Base-by-base conservation (phyloP, 2,113 vertebrate genomes). In the Chaetops frenatus region DNA sequence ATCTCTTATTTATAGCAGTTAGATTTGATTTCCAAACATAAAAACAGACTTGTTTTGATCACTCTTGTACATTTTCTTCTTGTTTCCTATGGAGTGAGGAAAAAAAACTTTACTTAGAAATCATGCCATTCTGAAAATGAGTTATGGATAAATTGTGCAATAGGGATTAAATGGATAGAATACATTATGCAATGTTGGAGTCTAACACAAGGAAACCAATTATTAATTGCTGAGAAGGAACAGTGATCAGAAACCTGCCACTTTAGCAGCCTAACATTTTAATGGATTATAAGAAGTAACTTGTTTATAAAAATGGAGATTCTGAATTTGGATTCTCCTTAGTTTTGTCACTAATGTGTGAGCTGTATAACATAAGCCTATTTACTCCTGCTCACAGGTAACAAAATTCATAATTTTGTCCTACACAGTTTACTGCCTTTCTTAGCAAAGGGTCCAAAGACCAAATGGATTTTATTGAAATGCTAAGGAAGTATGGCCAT, bases 1-100 rank as follows among this genome's bases (percentile, higher is more conserved):
- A 62, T 83, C 35, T 74, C 12, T 33, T 82, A 47, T 60, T 90
- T 70, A 17, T 24, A 54, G 29, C 25, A 54, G 54, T 72, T 88
- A 42, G 31, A 38, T 94, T 70, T 83, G 9, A 65, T 90, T 78
- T 86, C 60, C 3, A 2, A 53, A 73, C 18, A 7, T 51, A 48
- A 77, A 86, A 72, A 1, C 54, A 78, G 45, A 36, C n/a, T 72
- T 80, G 15, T 90, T 96, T 90, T 96, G 35, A 60, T 61, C 23
- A 40, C 20, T 54, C 12, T 38, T 35, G 9, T 53, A 61, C 54
- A 16, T 60, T 85, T 89, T 38, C 19, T 67, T 50, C 17, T 24
- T 60, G 33, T 81, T 82, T 92, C 28, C 50, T 60, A 5, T 36
- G 29, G 28, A 18, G 22, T 0, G 0, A 35, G 38, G 7, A 0